phyloP scores from a whole-genome alignment of 2,113 vertebrate genomes.

The Tursiops truncatus region DNA sequence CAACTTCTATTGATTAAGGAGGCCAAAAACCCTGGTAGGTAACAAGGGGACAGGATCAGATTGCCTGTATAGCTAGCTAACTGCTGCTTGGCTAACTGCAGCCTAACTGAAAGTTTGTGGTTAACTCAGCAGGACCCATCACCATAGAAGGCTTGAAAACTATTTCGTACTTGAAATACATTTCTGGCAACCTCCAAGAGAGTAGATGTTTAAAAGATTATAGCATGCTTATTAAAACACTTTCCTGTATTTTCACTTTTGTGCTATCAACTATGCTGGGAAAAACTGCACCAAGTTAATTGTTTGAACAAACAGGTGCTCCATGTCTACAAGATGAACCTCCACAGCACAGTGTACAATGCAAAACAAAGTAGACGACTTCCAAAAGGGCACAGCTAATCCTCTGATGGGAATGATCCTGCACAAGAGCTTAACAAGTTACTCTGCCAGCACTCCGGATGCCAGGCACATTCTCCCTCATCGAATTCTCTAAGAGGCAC shows the following conservation, averaged over 20 bases:
- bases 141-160: not conserved
- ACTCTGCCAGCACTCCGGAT: not conserved
- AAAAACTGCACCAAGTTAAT: not conserved
- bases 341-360: not conserved
- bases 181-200: not conserved
- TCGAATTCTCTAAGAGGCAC: not conserved
- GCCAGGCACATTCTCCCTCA: not conserved
- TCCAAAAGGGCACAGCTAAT: not conserved
- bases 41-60: not conserved
- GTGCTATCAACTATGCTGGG: not conserved
- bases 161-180: not conserved
- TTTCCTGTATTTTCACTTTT: not conserved
- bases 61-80: not conserved
- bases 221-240: not conserved
- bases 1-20: too few species aligned
- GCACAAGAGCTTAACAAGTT: not conserved
- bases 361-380: not conserved
- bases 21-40: not conserved
- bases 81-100: not conserved
- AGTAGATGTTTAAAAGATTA: not conserved
- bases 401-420: not conserved
- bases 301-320: not conserved
- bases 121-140: not conserved
- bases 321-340: not conserved
- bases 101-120: not conserved